Evolutionary conservation across 2,797 vertebrate genomes (phyloP), one percentile per base, ranked within the genome.

Genomic region (Pangasius djambal): DNA sequence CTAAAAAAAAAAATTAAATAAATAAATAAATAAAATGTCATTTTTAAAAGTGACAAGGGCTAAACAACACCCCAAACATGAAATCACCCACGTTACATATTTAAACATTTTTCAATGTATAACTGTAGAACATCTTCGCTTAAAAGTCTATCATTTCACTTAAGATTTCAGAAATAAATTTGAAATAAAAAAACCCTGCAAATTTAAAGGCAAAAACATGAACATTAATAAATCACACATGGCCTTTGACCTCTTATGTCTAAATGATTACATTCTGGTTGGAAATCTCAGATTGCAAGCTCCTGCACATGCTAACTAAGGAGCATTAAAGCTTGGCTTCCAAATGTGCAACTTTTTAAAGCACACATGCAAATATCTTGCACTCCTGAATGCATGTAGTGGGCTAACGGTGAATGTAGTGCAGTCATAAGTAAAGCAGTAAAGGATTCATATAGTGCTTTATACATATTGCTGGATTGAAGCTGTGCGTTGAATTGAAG

Each of bases 391-490:
- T 7, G 74, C 18, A 75, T 55, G 88, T 87, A 59, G 70, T 67
- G 74, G 70, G 82, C 13, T 87, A 44, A 88, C 74, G 59, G 78
- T 86, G 78, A 88, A 72, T 79, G 77, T 37, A 85, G 87, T 90
- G 48, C 57, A 12, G 25, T 87, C 34, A 52, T 31, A 50, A 61
- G 40, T 55, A 65, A 74, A 31, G 55, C 40, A 74, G 48, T 48
- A 48, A 48, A 48, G 61, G 72, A 55, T 55, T 85, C 28, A 70
- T 25, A 72, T 28, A 65, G 59, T 48, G 48, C 72, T 57, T 59
- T 59, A 37, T 10, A 79, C 67, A 87, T 10, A 28, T 72, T 69
- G 48, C 86, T 28, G 63, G 77, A 72, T 31, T 55, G 72, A 83
- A 79, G 83, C 72, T 84, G 78, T 48, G 70, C 85, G 34, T 85